Evolutionary conservation across 92 coral and sea anemone species (phyloP).

Genomic region (Nematostella vectensis): DNA sequence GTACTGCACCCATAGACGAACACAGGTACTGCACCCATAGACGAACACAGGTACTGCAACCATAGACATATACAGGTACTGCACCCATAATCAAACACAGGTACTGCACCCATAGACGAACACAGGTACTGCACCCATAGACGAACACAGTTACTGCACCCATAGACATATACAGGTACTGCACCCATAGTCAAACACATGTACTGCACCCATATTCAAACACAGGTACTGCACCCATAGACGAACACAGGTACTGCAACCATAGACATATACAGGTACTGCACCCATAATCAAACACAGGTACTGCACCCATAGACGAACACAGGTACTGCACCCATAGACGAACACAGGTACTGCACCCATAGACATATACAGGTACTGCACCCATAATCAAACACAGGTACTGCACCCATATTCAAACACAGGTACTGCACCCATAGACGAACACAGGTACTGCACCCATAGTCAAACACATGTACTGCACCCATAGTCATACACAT

Average conservation of each 20-base stretch:
- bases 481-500: too few species aligned
- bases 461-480: background rate
- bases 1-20: conserved; percentile 77
- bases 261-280: background rate
- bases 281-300: too few species aligned
- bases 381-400: too few species aligned
- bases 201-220: conserved; percentile 79
- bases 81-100: too few species aligned
- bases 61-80: background rate
- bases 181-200: too few species aligned
- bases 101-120: conserved; percentile 77
- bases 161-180: background rate
- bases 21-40: conserved; percentile 68
- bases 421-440: conserved; percentile 68
- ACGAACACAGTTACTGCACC: conserved; percentile 26
- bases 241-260: conserved; percentile 27
- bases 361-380: background rate
- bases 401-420: conserved; percentile 79
- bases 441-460: conserved; percentile 28
- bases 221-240: conserved; percentile 68
- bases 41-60: conserved; percentile 27
- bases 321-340: conserved; percentile 68
- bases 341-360: conserved; percentile 28
- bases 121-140: conserved; percentile 68
- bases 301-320: conserved; percentile 77